Evolutionary conservation across 2,888 invertebrate genomes (phyloP).

Genomic region (Sycophila texana): DNA sequence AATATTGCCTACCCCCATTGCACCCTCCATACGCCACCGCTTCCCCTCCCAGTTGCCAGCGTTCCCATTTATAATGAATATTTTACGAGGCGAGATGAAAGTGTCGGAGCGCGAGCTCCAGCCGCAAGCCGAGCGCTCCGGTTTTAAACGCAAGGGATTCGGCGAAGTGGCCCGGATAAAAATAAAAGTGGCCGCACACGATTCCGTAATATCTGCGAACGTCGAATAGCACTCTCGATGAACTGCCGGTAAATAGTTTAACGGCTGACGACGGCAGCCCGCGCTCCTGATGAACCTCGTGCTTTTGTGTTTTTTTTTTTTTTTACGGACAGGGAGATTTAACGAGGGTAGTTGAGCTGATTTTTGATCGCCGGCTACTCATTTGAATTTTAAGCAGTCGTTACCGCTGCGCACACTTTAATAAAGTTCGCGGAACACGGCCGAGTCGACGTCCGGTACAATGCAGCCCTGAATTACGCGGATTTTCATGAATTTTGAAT

Average conservation of each 20-base stretch:
- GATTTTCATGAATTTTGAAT: slow-evolving; percentile 49
- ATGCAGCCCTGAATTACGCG: slow-evolving; percentile 32
- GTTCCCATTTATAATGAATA: slow-evolving; percentile 43
- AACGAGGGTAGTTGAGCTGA: neutral
- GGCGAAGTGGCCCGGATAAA: neutral
- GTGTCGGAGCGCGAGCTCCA: slow-evolving; percentile 2
- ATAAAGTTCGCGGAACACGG: slow-evolving; percentile 27
- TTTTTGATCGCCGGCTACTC: neutral
- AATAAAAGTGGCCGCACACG: neutral
- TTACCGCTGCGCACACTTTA: slow-evolving; percentile 1
- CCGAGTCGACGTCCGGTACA: neutral
- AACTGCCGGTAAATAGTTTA: slow-evolving; percentile 15
- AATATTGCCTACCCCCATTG: neutral
- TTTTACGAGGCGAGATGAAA: slow-evolving; percentile 47
- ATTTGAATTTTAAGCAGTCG: slow-evolving; percentile 42
- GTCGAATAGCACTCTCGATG: slow-evolving; percentile 4
- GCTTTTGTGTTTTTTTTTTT: no score
- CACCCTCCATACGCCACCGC: neutral
- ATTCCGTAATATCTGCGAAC: neutral
- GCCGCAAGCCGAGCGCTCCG: no score
- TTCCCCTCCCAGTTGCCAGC: neutral
- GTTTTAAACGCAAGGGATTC: neutral
- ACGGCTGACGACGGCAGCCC: neutral
- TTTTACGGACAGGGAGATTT: no score
- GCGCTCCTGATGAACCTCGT: no score